Evolutionary conservation across 1,140 invertebrate species (phyloP).

Genomic region (Eumeta japonica): DNA sequence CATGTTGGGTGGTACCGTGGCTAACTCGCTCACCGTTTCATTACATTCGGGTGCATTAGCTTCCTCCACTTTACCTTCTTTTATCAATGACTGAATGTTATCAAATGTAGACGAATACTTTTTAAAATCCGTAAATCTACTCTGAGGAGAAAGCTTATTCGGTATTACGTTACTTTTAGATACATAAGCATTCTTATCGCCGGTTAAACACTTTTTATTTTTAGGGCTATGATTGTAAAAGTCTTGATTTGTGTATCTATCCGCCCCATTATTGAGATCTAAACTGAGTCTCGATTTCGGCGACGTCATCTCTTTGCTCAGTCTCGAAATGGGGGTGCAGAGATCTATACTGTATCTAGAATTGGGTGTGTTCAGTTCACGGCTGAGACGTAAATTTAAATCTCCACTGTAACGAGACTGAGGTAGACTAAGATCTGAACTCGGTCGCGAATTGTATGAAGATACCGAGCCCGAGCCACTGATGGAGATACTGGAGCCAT

Average conservation of each 20-base stretch:
- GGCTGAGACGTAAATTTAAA: slow-evolving; percentile 57
- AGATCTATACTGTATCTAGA: slow-evolving; percentile 64
- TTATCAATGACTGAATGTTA: slow-evolving; percentile 73
- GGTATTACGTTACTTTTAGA: slow-evolving; percentile 39
- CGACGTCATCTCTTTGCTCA: slow-evolving; percentile 60
- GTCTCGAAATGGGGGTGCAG: slow-evolving; percentile 56
- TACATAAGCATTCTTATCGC: slow-evolving; percentile 30
- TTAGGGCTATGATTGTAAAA: slow-evolving; percentile 54
- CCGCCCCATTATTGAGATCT: slow-evolving; percentile 58
- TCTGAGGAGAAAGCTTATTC: slow-evolving; percentile 54
- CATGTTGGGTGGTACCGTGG: slow-evolving; percentile 60
- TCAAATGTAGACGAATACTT: slow-evolving; percentile 77
- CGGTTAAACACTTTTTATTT: slow-evolving; percentile 45
- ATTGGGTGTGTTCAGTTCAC: slow-evolving; percentile 60
- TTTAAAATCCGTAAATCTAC: slow-evolving; percentile 61
- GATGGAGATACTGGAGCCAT: slow-evolving; percentile 52
- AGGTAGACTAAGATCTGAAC: slow-evolving; percentile 61
- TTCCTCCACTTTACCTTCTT: slow-evolving; percentile 63
- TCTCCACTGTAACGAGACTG: slow-evolving; percentile 60
- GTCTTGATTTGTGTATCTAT: slow-evolving; percentile 56
- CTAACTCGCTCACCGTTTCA: slow-evolving; percentile 56
- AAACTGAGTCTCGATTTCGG: slow-evolving; percentile 61
- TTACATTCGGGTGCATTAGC: slow-evolving; percentile 42
- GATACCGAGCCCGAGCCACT: slow-evolving; percentile 58
- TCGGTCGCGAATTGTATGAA: slow-evolving; percentile 60